Evolutionary conservation across 2,113 vertebrate genomes (phyloP), one percentile per base, ranked within the genome.

Genomic region (Grammomys dolichurus): DNA sequence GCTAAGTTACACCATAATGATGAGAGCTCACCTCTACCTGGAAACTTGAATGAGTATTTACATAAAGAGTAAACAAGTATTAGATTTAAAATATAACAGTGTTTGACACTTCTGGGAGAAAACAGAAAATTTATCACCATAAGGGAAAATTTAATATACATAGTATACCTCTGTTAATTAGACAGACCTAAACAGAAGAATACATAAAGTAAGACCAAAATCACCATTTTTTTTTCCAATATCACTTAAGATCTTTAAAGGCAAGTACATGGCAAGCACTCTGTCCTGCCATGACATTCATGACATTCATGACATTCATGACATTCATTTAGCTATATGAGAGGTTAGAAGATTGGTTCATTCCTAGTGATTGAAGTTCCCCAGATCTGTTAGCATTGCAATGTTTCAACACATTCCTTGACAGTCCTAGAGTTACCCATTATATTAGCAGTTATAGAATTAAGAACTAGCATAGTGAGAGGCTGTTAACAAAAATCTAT

Each of bases 321-420:
- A 40, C 40, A 40, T 40, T 40, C 40, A 40, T 40, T 40, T 40
- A 40, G 14, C 14, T 56, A 16, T 56, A 16, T 14, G 3, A 56
- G 54, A 56, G 14, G n/a, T 94, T 95, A 92, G 76, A 92, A 94
- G 82, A 56, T n/a, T 95, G 72, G 63, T 88, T 31, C 19, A 87
- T 82, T 43, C 36, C 16, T 63, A 87, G 51, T 88, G 17, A 46
- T 76, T 90, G 43, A 87, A 54, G 89, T 96, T 70, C 46, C 14
- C 36, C 69, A 84, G 56, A 10, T 31, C 26, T 22, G 12, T 22
- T 82, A 14, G 48, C 93, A 16, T 82, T 8, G 20, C 82, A 46
- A 90, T 77, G 28, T 17, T 91, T 93, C 31, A 96, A 43, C 17
- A 48, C 24, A 28, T 91, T 96, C 81, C 81, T 78, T 88, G 77